These are phyloP conservation scores for Leptobrachium ailaonicum DNA, from an alignment of 2,113 vertebrate genomes.

Conservation along the genomic window DNA sequence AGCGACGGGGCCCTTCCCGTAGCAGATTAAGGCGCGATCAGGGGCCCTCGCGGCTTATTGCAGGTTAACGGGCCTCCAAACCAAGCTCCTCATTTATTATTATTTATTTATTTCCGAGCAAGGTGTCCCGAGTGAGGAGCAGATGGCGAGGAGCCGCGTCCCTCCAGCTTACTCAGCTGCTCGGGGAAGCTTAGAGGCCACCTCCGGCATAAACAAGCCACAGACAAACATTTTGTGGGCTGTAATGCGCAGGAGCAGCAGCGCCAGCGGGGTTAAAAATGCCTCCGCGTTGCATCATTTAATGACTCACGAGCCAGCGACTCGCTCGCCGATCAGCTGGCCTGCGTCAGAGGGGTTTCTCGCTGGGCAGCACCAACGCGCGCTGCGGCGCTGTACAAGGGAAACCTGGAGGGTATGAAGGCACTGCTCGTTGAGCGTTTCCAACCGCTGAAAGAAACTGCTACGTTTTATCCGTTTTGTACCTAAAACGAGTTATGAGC, in stretches of 20 bases:
- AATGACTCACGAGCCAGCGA: too few relatives aligned
- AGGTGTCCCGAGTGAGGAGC: slow-evolving; percentile 79
- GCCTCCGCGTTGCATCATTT: not conserved
- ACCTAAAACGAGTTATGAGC: too few relatives aligned
- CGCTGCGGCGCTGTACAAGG: too few relatives aligned
- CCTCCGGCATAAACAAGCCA: slow-evolving; percentile 68
- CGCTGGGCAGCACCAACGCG: too few relatives aligned
- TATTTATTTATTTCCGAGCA: slow-evolving; percentile 66
- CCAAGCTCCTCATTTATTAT: slow-evolving; percentile 27
- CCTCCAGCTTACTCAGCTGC: slow-evolving; percentile 77
- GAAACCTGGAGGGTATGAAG: too few relatives aligned
- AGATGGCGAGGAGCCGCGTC: slow-evolving; percentile 81
- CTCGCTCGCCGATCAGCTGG: too few relatives aligned
- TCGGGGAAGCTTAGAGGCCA: slow-evolving; percentile 66
- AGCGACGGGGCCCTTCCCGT: slow-evolving; percentile 50
- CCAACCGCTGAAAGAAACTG: too few relatives aligned
- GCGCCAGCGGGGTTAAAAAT: not conserved
- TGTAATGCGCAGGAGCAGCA: slow-evolving; percentile 54
- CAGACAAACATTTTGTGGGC: slow-evolving; percentile 55
- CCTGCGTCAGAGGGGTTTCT: too few relatives aligned
- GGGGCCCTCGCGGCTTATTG: slow-evolving; percentile 74
- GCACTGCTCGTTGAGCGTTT: too few relatives aligned
- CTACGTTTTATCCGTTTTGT: too few relatives aligned
- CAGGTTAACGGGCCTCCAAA: slow-evolving; percentile 83
- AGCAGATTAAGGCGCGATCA: slow-evolving; percentile 52